Base-by-base conservation (phyloP, 2,888 invertebrate species). In the Limenitis camilla region DNA sequence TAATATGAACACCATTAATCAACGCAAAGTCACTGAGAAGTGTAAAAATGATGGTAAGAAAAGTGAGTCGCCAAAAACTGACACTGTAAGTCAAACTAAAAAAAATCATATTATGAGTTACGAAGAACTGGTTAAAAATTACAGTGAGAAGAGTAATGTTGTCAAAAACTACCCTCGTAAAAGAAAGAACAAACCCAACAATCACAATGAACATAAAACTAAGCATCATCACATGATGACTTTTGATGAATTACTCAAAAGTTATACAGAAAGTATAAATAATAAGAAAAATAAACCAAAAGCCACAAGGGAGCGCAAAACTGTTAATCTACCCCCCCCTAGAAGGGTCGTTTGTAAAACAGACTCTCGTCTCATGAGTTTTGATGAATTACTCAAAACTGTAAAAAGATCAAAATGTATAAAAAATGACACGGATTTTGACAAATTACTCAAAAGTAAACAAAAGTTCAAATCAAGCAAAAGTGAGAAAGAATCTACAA, bases 121-220 rank as follows among this genome's bases (percentile, higher is more conserved):
- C 30, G 45, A 45, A 6, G 45, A 45, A 30, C 29, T 45, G 6
- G 36, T 45, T 38, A 45, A 45, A 29, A 45, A 35, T 29, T 45
- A 38, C 11, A 45, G 36, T 45, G 36, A 45, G 9, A 38, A 30
- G 36, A 4, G 35, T 11, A 45, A 38, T 11, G 4, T 9, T 5
- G 11, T 36, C 9, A 38, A 30, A 45, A 30, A 6, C 11, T 9
- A 11, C 2, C 4, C 30, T 11, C 11, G 8, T 29, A 30, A 45
- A 11, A 10, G 9, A 36, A 10, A 36, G 10, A 10, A 10, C 1
- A 6, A 5, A 9, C n/a, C 10, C 1, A 6, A 36, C 10, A 36
- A 6, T 5, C 8, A 36, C 10, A 30, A 29, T 29, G 8, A 45
- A 29, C 11, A 19, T 19, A 19, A 19, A 19, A 19, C 1, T 19